Evolutionary conservation across 2,888 invertebrate species (phyloP), one percentile per base, ranked within the genome.

Genomic region (Drosophila lutescens): DNA sequence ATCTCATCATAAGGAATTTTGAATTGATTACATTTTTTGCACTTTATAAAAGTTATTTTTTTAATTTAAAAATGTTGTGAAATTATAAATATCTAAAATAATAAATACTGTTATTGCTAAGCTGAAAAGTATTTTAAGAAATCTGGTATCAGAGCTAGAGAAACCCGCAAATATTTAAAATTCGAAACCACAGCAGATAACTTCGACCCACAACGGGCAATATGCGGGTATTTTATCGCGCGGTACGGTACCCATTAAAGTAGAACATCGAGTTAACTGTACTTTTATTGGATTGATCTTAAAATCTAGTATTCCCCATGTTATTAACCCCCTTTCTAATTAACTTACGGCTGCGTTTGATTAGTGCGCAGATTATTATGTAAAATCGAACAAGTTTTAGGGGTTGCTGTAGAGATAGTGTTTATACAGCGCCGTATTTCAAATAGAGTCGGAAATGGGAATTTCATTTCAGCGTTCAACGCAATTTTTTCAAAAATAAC

Each of bases 401-500:
- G 69, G 69, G 69, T 69, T 67, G 67, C 67, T 79, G 79, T 77
- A 43, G 34, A 61, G 61, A 63, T 77, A 65, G 79, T 68, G 32
- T 32, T 47, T 10, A 30, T 47, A 47, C 17, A 32, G 47, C 17
- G n/a, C 17, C 30, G 32, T 32, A 30, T 47, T 47, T 47, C 32
- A 5, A 47, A 32, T 17, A 12, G 7, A 32, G 49, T 79, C 63
- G 66, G 47, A 72, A 67, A 76, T 70, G 43, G 67, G 56, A 54
- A 77, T 79, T 79, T 85, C 86, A 77, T 79, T 79, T 85, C 86
- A 76, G 76, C 61, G 78, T 51, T 78, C 63, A 58, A 62, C 77
- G 79, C 79, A 77, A 76, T 76, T 62, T 74, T 67, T 81, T 81
- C 80, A 80, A 81, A 71, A 81, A 81, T 81, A 86, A 86, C 83